Evolutionary conservation across 2,113 vertebrate species (phyloP), one percentile per base, ranked within the genome.

Genomic region (Plectropomus leopardus): DNA sequence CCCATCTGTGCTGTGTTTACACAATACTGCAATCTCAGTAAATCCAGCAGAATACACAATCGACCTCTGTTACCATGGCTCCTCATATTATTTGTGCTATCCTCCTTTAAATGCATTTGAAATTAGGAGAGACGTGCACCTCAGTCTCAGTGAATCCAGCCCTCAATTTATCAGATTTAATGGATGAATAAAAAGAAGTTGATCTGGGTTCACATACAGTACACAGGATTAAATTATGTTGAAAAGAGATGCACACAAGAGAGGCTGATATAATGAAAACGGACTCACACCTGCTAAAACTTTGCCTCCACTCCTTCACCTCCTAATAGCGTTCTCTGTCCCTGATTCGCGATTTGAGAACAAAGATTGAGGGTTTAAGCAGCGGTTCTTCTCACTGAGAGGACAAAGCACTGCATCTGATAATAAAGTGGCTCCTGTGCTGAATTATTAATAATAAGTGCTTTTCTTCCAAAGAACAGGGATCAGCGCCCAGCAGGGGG

Each of bases 391-490:
- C 75, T 74, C 17, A n/a, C 66, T 30, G 40, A 58, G 80, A 81
- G 73, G 73, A 84, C 44, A 72, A 74, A 83, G 71, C 44, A 45
- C 60, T 54, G 47, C 75, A 55, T 86, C 80, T 66, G 74, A 80
- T 85, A 86, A 83, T 85, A 80, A 89, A 90, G 80, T 61, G 72
- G 48, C 60, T 85, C 58, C 42, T 51, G 76, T 47, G 72, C 68
- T 92, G 88, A 91, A 93, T 92, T 89, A 93, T 90, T 92, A 80
- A 92, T 84, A 82, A 84, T 78, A 65, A 88, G 75, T 72, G 76
- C 70, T 87, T 82, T 84, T 72, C 72, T 75, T 77, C 65, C 64
- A 76, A 84, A 87, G 85, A 91, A 82, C 69, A 42, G 57, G 66
- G 69, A 81, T 88, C 79, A 71, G 83, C 11, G 54, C 44, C 73